Evolutionary conservation across 1,140 invertebrate genomes (phyloP).

Genomic region (Glossosoma conforme): DNA sequence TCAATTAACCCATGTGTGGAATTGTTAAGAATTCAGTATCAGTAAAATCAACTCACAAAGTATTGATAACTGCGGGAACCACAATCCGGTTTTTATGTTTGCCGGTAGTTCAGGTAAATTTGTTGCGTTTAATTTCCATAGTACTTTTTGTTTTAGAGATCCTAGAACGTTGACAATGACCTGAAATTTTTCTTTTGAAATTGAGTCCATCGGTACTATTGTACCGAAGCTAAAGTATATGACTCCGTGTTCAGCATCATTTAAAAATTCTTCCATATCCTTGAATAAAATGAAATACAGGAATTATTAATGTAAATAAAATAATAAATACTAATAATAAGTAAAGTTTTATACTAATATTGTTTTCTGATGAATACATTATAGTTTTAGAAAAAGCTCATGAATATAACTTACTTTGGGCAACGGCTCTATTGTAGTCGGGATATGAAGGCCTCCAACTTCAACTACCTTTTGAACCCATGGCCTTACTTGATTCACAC

Average conservation of each 20-base stretch:
- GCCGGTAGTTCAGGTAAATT: conserved; percentile 42
- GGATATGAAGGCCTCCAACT: conserved; percentile 42
- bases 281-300: too few relatives aligned
- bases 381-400: too few relatives aligned
- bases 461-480: conserved; percentile 45
- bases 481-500: conserved; percentile 44
- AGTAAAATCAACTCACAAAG: conserved; percentile 53
- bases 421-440: conserved; percentile 25
- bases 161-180: conserved; percentile 51
- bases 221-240: conserved; percentile 48
- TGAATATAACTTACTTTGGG: conserved; percentile 17
- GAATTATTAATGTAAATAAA: too few relatives aligned
- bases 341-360: too few relatives aligned
- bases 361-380: too few relatives aligned
- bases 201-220: conserved; percentile 30
- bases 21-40: too few relatives aligned
- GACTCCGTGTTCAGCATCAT: conserved; percentile 28
- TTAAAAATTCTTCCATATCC: conserved; percentile 22
- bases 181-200: conserved; percentile 35
- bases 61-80: conserved; percentile 59
- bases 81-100: conserved; percentile 58
- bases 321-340: too few relatives aligned
- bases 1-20: too few relatives aligned
- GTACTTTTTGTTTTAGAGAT: conserved; percentile 54
- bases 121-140: conserved; percentile 58